A percentile compares a stretch with the other conserved stretches of the same genome.
phyloP scores from a whole-genome alignment of 1,140 invertebrate genomes.

The Anadara kagoshimensis region DNA sequence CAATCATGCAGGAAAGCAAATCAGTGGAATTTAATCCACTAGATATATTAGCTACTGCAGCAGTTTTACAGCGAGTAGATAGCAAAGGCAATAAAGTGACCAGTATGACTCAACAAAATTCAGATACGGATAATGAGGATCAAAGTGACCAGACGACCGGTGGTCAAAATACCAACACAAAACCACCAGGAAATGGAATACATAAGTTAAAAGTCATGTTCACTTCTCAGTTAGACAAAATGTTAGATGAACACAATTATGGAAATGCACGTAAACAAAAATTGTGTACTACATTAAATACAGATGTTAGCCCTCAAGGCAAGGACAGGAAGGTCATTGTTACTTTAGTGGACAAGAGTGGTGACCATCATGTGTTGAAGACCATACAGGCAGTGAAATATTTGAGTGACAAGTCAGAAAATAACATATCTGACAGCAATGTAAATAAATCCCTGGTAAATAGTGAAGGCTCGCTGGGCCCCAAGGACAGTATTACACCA shows the following conservation, averaged over 20 bases:
- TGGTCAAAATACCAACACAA: neutral
- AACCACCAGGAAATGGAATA: neutral
- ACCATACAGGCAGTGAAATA: no score
- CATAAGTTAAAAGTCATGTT: conserved; percentile 38
- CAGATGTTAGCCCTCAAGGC: conserved; percentile 14
- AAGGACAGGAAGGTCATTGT: conserved; percentile 41
- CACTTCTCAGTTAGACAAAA: conserved; percentile 48
- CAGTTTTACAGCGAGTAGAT: conserved; percentile 49
- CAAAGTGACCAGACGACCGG: neutral
- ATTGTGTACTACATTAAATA: conserved; percentile 12
- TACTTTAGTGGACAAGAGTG: conserved; percentile 32
- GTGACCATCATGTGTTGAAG: conserved; percentile 16
- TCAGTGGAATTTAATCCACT: conserved; percentile 63
- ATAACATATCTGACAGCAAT: no score
- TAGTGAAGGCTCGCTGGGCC: no score
- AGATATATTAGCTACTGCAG: conserved; percentile 65
- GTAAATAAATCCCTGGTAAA: no score
- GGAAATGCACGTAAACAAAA: conserved; percentile 40
- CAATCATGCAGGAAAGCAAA: conserved; percentile 25
- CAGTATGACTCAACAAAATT: conserved; percentile 20
- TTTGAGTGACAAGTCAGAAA: no score
- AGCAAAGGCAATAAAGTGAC: conserved; percentile 26
- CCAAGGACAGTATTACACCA: no score
- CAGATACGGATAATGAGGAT: conserved; percentile 20
- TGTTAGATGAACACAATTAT: conserved; percentile 59